Evolutionary conservation across 1,140 invertebrate species (phyloP).

Genomic region (Aphis gossypii): DNA sequence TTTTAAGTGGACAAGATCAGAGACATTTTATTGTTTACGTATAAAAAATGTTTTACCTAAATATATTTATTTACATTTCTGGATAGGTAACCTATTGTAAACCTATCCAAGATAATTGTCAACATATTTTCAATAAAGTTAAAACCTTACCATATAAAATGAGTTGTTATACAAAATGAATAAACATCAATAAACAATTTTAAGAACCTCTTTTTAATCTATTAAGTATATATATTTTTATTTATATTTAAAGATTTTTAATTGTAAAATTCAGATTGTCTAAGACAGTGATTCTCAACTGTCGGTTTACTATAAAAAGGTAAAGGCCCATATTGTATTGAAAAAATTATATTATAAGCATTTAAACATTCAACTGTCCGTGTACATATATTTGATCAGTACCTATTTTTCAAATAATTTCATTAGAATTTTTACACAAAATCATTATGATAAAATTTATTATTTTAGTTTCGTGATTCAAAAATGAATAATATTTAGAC

Average conservation of each 20-base stretch:
- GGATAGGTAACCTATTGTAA: not conserved
- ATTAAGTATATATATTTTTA: not conserved
- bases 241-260: not conserved
- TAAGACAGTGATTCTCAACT: not conserved
- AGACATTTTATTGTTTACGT: not conserved
- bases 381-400: too few relatives aligned
- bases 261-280: not conserved
- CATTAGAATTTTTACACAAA: too few relatives aligned
- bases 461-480: too few relatives aligned
- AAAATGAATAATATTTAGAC: too few relatives aligned
- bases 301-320: too few relatives aligned
- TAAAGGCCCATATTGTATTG: too few relatives aligned
- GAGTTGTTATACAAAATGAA: not conserved
- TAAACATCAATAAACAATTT: not conserved
- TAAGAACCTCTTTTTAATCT: not conserved
- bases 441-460: too few relatives aligned
- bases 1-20: not conserved
- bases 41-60: not conserved
- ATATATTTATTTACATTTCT: not conserved
- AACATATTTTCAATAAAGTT: not conserved
- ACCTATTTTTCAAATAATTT: too few relatives aligned
- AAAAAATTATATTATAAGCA: too few relatives aligned
- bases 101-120: not conserved
- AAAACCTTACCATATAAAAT: not conserved
- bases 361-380: too few relatives aligned